Evolutionary conservation across 1,140 invertebrate species (phyloP), one percentile per base, ranked within the genome.

Genomic region (Drosophila ogumai): DNA sequence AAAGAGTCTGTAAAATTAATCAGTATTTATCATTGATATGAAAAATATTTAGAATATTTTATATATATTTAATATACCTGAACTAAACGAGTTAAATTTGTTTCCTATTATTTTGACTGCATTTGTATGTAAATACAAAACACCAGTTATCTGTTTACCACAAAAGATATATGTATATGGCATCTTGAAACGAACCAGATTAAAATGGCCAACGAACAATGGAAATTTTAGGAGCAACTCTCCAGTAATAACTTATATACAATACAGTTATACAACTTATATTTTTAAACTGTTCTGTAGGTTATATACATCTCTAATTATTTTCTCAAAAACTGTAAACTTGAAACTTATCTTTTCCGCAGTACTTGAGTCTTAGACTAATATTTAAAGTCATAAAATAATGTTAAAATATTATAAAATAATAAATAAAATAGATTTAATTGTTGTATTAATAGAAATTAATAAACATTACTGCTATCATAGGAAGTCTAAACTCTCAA

Each of bases 61-160:
- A 15, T 7, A 25, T 9, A 25, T 44, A 1, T 36, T 12, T 9
- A 13, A 46, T 46, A 38, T 38, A 6, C 5, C 6, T 44, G 12
- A 17, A 32, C 3, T 49, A 2, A 32, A 28, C 13, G 15, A 17
- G n/a, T 28, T 0, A 19, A 22, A 15, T 22, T 54, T 9, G 3
- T 19, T 52, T 8, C 6, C 32, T 54, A 54, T 9, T 54, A 15
- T 15, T 6, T 54, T 54, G 12, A 15, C 13, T 19, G 4, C 19
- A 36, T 22, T 15, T 36, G 50, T 54, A 22, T 54, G 12, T 10
- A 15, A 36, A 31, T 19, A 65, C 9, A 25, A 59, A 31, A 13
- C 13, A 6, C 7, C 12, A 19, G 52, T 36, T 41, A 76, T 84
- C 65, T 85, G 72, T 73, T 84, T 76, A 72, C 58, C 78, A 65